These are phyloP conservation scores for Xylota sylvarum DNA, from an alignment of 2,888 invertebrate species.

Conservation along the genomic window DNA sequence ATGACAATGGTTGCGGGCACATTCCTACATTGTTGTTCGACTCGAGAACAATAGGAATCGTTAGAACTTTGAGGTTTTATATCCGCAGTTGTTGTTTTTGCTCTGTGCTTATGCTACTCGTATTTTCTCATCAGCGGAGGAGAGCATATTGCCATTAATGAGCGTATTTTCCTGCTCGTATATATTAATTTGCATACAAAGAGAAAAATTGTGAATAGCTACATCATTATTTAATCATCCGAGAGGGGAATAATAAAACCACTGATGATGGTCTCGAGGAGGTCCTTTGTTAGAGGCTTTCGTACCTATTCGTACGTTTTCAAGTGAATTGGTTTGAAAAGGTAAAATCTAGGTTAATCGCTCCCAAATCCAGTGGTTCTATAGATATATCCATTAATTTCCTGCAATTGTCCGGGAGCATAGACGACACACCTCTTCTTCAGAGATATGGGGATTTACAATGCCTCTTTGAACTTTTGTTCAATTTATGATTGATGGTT, in stretches of 20 bases:
- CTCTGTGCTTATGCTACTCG: constrained; percentile 36
- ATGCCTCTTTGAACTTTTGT: constrained; percentile 13
- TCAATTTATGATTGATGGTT: constrained; percentile 42
- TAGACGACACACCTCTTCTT: neutral
- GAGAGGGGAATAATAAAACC: constrained; percentile 30
- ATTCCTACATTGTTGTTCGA: constrained; percentile 40
- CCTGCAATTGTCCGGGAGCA: constrained; percentile 9
- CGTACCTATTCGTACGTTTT: neutral
- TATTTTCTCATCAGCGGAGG: constrained; percentile 32
- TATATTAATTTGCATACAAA: constrained; percentile 59
- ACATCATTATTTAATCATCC: constrained; percentile 52
- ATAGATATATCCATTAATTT: constrained; percentile 31
- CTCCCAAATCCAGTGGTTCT: neutral
- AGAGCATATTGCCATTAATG: constrained; percentile 33
- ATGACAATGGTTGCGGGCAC: constrained; percentile 26
- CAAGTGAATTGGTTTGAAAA: constrained; percentile 24
- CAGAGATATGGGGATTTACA: neutral
- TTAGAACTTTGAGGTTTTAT: constrained; percentile 48
- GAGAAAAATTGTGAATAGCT: constrained; percentile 31
- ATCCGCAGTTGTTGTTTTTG: constrained; percentile 25
- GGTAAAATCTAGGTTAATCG: constrained; percentile 44
- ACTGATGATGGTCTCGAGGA: constrained; percentile 15
- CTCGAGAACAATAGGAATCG: constrained; percentile 62
- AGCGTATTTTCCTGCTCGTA: constrained; percentile 32
- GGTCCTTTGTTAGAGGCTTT: constrained; percentile 15